Conservation (phyloP, 2,797 vertebrate genomes). For the Malurus leucopterus region DNA sequence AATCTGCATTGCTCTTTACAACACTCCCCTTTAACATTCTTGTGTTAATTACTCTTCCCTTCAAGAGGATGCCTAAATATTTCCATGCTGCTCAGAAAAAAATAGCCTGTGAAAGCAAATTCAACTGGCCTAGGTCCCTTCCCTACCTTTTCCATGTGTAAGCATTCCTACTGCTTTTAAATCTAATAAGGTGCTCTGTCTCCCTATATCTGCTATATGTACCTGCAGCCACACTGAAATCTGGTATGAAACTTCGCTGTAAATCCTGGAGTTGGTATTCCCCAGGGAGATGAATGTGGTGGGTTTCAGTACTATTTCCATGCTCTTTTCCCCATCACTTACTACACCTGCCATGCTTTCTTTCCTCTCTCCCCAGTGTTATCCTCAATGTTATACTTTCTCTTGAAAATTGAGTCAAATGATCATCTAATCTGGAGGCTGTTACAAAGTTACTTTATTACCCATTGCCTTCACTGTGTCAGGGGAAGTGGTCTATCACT, state of each 20-base stretch:
- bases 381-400: background rate
- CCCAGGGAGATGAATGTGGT: background rate
- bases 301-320: background rate
- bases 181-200: background rate
- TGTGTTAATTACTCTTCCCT: background rate
- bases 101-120: background rate
- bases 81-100: background rate
- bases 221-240: background rate
- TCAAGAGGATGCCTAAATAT: background rate
- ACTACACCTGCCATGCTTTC: fast-evolving
- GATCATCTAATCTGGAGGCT: background rate
- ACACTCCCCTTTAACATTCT: background rate
- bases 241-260: background rate
- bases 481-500: background rate
- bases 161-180: background rate
- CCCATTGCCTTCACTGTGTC: background rate
- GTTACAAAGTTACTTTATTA: background rate
- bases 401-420: background rate
- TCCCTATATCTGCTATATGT: background rate
- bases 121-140: background rate
- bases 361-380: background rate
- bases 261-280: background rate
- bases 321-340: background rate
- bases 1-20: background rate
- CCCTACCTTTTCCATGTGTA: background rate